Conservation (phyloP, 2,888 invertebrate genomes). For the Drosophila mimica region DNA sequence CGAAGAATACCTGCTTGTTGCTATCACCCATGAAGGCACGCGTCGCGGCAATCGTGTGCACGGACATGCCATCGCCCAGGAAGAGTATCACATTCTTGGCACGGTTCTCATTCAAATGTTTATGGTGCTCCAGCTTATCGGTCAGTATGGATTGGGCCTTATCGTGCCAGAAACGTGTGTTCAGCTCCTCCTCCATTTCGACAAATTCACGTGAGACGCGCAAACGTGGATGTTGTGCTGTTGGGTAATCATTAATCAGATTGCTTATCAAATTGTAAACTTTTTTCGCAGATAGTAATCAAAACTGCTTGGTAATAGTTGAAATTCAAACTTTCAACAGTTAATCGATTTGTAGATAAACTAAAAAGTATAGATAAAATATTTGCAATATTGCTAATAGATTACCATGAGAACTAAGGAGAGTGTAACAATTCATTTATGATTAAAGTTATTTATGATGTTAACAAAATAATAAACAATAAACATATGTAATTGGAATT, state of each 20-base stretch:
- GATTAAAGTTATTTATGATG: neutral
- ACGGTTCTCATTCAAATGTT: slow-evolving; percentile 73
- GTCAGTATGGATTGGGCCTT: slow-evolving; percentile 79
- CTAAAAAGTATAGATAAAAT: neutral
- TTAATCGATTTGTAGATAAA: neutral
- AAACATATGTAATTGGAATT: neutral
- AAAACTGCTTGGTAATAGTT: neutral
- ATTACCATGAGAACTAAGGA: neutral
- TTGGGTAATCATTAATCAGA: neutral
- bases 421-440: neutral
- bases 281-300: neutral
- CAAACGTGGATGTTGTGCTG: slow-evolving; percentile 72
- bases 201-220: slow-evolving; percentile 48
- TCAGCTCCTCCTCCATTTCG: slow-evolving; percentile 62
- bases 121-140: slow-evolving; percentile 64
- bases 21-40: slow-evolving; percentile 88
- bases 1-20: slow-evolving; percentile 87
- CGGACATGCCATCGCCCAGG: slow-evolving; percentile 91
- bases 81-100: slow-evolving; percentile 89
- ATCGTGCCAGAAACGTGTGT: slow-evolving; percentile 80
- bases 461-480: neutral
- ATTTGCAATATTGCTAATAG: neutral
- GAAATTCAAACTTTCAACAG: neutral
- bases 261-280: neutral
- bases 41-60: slow-evolving; percentile 89